Evolutionary conservation across 2,797 vertebrate species (phyloP).

Genomic region (Alosa sapidissima): DNA sequence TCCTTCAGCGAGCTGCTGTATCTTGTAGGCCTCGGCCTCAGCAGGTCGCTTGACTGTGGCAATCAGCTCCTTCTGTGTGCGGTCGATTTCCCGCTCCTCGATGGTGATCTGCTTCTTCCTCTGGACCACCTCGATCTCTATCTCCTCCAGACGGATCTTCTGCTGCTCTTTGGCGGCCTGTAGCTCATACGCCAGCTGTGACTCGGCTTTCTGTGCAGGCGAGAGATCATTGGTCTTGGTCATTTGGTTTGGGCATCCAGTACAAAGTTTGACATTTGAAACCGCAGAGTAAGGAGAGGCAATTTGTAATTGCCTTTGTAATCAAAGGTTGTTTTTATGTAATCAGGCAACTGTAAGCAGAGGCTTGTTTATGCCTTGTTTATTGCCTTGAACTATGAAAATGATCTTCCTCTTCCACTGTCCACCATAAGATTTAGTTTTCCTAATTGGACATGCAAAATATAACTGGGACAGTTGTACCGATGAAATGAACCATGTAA

Average conservation of each 20-base stretch:
- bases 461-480: background rate
- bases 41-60: constrained; percentile 83
- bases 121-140: constrained; percentile 88
- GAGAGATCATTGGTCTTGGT: background rate
- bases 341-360: background rate
- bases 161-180: constrained; percentile 92
- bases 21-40: constrained; percentile 83
- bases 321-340: background rate
- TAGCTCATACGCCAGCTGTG: constrained; percentile 92
- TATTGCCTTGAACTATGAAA: background rate
- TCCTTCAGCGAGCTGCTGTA: constrained; percentile 85
- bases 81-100: constrained; percentile 84
- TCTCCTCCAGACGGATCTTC: constrained; percentile 88
- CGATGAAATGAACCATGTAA: background rate
- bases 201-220: constrained; percentile 82
- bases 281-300: background rate
- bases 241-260: background rate
- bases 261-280: background rate
- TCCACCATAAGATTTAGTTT: background rate
- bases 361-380: background rate
- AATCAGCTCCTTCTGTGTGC: constrained; percentile 83
- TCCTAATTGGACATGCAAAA: background rate
- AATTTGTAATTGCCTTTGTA: background rate
- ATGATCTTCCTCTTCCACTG: background rate
- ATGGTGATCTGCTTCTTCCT: constrained; percentile 85